A percentile compares a stretch with the other conserved stretches of the same genome.
Conservation (phyloP, 2,113 vertebrate genomes). For the Vidua chalybeata region DNA sequence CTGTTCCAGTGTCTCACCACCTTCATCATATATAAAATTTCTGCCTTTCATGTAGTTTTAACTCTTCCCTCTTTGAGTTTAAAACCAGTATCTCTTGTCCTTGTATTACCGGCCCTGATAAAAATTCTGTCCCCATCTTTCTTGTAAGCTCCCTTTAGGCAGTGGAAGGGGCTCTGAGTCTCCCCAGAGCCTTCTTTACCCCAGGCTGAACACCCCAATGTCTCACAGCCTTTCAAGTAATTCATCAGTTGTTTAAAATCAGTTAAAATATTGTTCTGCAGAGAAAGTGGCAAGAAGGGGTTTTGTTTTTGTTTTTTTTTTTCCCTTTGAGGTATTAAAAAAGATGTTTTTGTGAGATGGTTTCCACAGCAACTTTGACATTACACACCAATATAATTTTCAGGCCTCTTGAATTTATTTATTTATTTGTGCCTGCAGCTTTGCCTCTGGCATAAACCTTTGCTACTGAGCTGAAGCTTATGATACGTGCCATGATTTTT, state of each 20-base stretch:
- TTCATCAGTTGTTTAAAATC: background rate
- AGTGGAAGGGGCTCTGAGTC: background rate
- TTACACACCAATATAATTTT: background rate
- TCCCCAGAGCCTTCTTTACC: background rate
- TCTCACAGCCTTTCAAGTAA: background rate
- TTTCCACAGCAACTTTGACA: conserved; percentile 31
- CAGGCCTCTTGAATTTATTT: conserved; percentile 31
- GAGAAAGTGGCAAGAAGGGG: background rate
- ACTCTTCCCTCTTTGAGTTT: background rate
- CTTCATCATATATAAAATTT: rapidly evolving
- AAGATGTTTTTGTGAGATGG: background rate
- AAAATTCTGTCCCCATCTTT: background rate
- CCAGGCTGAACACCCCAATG: background rate
- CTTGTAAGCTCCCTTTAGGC: background rate
- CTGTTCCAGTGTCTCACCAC: background rate
- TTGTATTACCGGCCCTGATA: background rate
- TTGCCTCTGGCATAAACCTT: conserved; percentile 56
- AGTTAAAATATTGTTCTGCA: background rate
- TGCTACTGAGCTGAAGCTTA: conserved; percentile 41
- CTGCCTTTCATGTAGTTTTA: background rate
- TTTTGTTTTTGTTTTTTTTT: background rate
- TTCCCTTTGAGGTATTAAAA: background rate
- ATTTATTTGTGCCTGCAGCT: conserved; percentile 53
- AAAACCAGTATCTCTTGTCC: background rate
- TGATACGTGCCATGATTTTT: conserved; percentile 26